Percentiles rank a stretch among this genome's conserved stretches.
Conservation (phyloP, 2,797 vertebrate genomes). For the Poliocrania exsul region DNA sequence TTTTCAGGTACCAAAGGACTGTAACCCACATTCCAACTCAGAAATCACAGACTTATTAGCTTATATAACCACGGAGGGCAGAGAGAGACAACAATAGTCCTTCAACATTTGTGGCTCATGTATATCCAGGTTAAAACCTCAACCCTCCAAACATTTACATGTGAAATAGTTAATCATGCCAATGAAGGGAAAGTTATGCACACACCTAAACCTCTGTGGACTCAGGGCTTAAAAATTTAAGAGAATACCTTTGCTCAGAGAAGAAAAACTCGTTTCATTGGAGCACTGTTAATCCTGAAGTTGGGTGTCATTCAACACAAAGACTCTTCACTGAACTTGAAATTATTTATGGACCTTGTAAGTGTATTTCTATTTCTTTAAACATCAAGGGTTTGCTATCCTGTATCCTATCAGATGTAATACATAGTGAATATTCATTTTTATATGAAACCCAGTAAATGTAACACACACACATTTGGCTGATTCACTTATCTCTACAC, state of each 20-base stretch:
- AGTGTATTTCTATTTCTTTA: not conserved
- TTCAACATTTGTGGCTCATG: not conserved
- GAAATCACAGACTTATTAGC: not conserved
- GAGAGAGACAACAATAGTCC: not conserved
- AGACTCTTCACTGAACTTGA: not conserved
- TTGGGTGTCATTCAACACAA: not conserved
- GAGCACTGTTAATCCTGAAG: not conserved
- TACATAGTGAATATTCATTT: not conserved
- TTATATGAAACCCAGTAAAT: not conserved
- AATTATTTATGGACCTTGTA: not conserved
- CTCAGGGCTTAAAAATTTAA: constrained; percentile 26
- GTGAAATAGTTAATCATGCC: not conserved
- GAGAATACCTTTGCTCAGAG: not conserved
- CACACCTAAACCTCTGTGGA: not conserved
- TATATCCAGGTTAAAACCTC: constrained; percentile 1
- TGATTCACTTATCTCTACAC: not conserved
- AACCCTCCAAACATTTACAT: constrained; percentile 17
- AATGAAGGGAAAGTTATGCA: not conserved
- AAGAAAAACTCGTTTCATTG: constrained; percentile 23
- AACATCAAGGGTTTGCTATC: not conserved
- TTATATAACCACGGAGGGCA: not conserved
- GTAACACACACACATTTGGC: not conserved
- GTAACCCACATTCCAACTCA: not conserved
- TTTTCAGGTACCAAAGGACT: constrained; percentile 2
- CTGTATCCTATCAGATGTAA: not conserved